Evolutionary conservation across 1,140 invertebrate species (phyloP).

Genomic region (Monochamus saltuarius): DNA sequence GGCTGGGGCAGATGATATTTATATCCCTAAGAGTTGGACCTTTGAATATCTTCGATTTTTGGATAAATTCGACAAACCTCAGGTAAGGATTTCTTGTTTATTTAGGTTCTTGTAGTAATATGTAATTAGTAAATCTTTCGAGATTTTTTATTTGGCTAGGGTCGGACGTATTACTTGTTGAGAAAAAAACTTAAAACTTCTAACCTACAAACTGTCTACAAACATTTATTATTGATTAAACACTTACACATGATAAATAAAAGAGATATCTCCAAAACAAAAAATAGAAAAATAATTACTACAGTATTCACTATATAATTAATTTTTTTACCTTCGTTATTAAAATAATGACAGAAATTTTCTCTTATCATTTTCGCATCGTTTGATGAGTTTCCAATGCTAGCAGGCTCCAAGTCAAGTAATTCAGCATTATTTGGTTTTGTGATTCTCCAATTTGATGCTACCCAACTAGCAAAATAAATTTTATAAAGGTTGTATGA

Average conservation of each 20-base stretch:
- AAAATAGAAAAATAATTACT: not conserved
- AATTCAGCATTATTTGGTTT: too few relatives aligned
- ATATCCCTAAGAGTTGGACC: slow-evolving; percentile 3
- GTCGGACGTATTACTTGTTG: not conserved
- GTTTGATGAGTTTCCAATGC: too few relatives aligned
- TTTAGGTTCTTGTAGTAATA: not conserved
- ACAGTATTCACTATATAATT: not conserved
- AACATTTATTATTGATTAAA: not conserved
- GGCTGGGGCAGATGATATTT: slow-evolving; percentile 3
- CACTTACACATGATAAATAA: not conserved
- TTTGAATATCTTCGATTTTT: slow-evolving; percentile 6
- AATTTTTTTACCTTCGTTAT: slow-evolving; percentile 1
- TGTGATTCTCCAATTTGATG: too few relatives aligned
- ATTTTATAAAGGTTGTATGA: too few relatives aligned
- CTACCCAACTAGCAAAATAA: too few relatives aligned
- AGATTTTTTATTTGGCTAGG: not conserved
- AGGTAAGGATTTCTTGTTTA: not conserved
- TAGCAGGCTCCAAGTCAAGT: too few relatives aligned
- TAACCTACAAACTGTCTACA: not conserved
- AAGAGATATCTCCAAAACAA: not conserved
- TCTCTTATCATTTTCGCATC: not conserved
- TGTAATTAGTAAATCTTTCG: not conserved
- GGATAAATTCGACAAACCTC: not conserved
- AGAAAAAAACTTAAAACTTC: slow-evolving; percentile 2
- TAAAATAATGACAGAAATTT: slow-evolving; percentile 2